Evolutionary conservation across 2,888 invertebrate genomes (phyloP).

Genomic region (Scelioninae gen. 1): DNA sequence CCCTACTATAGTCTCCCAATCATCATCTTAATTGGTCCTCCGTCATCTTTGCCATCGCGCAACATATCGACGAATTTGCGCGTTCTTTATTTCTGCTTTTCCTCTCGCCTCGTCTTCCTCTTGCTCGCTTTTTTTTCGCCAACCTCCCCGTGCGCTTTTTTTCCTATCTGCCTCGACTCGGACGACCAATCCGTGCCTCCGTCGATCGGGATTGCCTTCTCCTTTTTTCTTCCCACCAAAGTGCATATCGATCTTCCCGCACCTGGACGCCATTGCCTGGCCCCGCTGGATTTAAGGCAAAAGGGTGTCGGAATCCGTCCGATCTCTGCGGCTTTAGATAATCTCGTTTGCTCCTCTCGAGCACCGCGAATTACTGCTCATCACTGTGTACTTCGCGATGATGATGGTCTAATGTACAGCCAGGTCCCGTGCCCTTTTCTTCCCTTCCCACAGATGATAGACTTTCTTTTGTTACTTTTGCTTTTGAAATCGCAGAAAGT

Average conservation of each 20-base stretch:
- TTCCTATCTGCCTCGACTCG: constrained; percentile 70
- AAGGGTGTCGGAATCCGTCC: constrained; percentile 71
- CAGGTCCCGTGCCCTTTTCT: constrained; percentile 17
- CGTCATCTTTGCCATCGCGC: constrained; percentile 46
- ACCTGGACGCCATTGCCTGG: constrained; percentile 73
- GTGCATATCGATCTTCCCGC: constrained; percentile 72
- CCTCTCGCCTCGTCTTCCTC: constrained; percentile 64
- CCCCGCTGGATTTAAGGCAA: constrained; percentile 72
- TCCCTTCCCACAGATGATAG: no score
- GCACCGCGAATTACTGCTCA: constrained; percentile 68
- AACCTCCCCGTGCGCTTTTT: constrained; percentile 68
- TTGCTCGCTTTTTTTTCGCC: constrained; percentile 59
- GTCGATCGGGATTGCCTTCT: constrained; percentile 72
- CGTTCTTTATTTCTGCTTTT: constrained; percentile 69
- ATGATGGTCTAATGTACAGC: constrained; percentile 60
- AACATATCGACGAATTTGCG: constrained; percentile 65
- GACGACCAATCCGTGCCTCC: constrained; percentile 71
- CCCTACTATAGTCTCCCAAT: no score
- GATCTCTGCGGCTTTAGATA: constrained; percentile 71
- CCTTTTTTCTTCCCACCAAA: constrained; percentile 72
- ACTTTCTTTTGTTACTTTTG: constrained; percentile 6
- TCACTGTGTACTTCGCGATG: constrained; percentile 62
- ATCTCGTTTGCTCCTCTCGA: constrained; percentile 69
- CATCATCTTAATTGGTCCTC: constrained; percentile 37
- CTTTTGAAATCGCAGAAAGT: constrained; percentile 7